Percentiles rank a stretch among this genome's conserved stretches.
These are phyloP conservation scores for Laticauda laticaudata DNA, from an alignment of 2,113 vertebrate species.

Conservation along the genomic window DNA sequence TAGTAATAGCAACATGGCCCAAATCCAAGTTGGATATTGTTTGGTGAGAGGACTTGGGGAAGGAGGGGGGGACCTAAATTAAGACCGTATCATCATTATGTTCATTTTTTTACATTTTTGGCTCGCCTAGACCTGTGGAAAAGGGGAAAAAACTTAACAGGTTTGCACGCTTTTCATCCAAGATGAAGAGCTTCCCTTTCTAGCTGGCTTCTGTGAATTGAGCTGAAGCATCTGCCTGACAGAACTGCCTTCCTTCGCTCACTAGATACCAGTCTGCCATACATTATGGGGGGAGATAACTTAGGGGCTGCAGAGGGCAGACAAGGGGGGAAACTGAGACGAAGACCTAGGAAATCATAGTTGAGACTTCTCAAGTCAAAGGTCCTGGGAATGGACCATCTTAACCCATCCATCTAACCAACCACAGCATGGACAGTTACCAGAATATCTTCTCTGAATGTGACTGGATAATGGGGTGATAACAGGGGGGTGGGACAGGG, in stretches of 20 bases:
- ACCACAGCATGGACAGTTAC: background rate
- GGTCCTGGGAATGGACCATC: background rate
- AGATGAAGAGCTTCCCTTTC: background rate
- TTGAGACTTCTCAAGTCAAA: background rate
- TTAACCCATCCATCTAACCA: background rate
- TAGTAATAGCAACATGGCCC: no score
- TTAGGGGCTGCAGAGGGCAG: background rate
- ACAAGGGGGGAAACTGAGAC: background rate
- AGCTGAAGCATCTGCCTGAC: background rate
- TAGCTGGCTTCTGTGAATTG: background rate
- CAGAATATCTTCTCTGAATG: background rate
- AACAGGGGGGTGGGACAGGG: background rate
- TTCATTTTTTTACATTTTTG: background rate
- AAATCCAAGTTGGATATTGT: background rate
- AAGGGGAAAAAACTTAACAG: background rate
- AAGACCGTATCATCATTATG: background rate
- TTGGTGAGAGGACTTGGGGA: background rate
- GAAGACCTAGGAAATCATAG: background rate
- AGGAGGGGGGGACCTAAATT: background rate
- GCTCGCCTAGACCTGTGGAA: background rate
- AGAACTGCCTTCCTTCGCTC: background rate
- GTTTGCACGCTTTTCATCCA: background rate
- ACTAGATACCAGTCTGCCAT: background rate
- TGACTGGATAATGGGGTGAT: background rate
- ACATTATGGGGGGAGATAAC: background rate